A percentile compares a stretch with the other conserved stretches of the same genome.
Conservation (phyloP, 2,797 vertebrate genomes). For the Galaxias olidus region DNA sequence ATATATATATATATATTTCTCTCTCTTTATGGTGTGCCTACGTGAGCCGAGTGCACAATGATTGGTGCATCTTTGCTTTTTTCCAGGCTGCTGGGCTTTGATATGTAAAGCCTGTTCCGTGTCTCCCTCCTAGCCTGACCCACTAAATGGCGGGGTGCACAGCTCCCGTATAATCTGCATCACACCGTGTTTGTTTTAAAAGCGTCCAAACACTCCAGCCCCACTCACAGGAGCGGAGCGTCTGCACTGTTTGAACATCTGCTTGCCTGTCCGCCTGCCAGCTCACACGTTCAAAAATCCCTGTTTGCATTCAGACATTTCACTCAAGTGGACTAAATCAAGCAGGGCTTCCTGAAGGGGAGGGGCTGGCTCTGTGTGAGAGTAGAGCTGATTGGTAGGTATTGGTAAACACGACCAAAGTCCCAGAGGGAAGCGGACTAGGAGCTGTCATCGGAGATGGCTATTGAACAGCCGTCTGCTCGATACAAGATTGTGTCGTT, state of each 20-base stretch:
- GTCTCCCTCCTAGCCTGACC: conserved; percentile 28
- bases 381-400: background rate
- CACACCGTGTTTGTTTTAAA: conserved; percentile 42
- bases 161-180: conserved; percentile 61
- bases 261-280: conserved; percentile 55
- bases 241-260: conserved; percentile 64
- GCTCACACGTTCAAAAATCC: conserved; percentile 25
- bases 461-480: conserved; percentile 17
- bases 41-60: conserved; percentile 14
- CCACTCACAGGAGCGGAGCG: conserved; percentile 42
- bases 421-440: conserved; percentile 4
- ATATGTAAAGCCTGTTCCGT: conserved; percentile 58
- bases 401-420: conserved; percentile 8
- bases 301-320: conserved; percentile 32
- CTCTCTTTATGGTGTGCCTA: background rate
- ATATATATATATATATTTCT: too few species aligned
- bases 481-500: conserved; percentile 6
- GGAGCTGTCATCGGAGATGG: background rate
- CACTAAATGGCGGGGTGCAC: conserved; percentile 41
- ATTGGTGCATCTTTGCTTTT: conserved; percentile 36
- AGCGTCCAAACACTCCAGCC: conserved; percentile 46
- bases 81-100: conserved; percentile 49
- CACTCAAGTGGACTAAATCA: conserved; percentile 38
- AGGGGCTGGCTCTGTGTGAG: conserved; percentile 7
- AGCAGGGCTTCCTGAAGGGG: conserved; percentile 14